phyloP scores from a whole-genome alignment of 2,888 invertebrate species.

The Synanthedon vespiformis region DNA sequence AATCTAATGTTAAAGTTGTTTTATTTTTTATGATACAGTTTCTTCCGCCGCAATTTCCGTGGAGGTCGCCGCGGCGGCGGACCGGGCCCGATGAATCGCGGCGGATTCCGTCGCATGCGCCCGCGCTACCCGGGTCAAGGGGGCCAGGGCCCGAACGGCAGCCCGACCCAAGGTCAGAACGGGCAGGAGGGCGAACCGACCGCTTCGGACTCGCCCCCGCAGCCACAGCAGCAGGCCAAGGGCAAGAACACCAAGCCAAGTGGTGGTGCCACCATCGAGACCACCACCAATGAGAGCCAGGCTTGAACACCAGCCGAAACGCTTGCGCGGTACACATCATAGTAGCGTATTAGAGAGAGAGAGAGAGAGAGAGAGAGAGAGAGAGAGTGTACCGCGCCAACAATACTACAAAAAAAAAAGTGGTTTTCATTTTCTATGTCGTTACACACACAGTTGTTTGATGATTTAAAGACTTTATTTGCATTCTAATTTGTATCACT shows the following conservation, averaged over 20 bases:
- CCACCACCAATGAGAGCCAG: conserved; percentile 65
- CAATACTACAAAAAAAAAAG: conserved; percentile 15
- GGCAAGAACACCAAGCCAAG: conserved; percentile 42
- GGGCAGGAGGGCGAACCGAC: conserved; percentile 43
- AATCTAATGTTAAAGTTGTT: neutral
- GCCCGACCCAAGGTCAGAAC: conserved; percentile 26
- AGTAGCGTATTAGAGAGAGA: conserved; percentile 37
- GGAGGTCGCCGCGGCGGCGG: conserved; percentile 72
- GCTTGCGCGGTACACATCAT: conserved; percentile 34
- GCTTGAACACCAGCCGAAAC: conserved; percentile 36
- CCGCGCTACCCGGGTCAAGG: conserved; percentile 42
- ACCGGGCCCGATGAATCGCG: conserved; percentile 53
- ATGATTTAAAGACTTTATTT: conserved; percentile 17
- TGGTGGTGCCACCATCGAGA: conserved; percentile 46
- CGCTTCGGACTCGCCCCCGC: conserved; percentile 23
- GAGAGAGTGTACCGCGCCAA: conserved; percentile 41
- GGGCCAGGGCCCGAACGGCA: conserved; percentile 9
- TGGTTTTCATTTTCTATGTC: conserved; percentile 48
- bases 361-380: conserved; percentile 35
- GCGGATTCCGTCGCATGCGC: conserved; percentile 48
- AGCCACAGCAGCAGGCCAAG: conserved; percentile 40
- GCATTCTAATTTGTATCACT: no score
- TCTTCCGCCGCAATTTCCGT: conserved; percentile 82
- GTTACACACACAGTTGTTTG: conserved; percentile 21
- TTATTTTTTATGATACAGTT: conserved; percentile 46